Evolutionary conservation across 2,888 invertebrate genomes (phyloP).

Genomic region (Atrina japonica): DNA sequence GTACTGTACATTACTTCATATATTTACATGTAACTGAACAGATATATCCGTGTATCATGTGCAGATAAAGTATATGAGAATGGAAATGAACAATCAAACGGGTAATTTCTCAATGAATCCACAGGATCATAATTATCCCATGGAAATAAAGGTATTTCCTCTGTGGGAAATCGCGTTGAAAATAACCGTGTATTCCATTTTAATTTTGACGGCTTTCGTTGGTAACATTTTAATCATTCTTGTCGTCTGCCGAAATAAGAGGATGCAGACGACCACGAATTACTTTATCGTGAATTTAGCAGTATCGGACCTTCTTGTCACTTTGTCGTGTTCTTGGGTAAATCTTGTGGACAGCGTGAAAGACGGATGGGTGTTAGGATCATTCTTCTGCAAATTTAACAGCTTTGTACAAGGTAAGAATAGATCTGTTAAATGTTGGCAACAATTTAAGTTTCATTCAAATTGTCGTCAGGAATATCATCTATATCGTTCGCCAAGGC

Average conservation of each 20-base stretch:
- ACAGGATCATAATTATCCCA: constrained; percentile 10
- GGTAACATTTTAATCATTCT: constrained; percentile 58
- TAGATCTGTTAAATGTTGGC: no score
- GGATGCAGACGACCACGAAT: constrained; percentile 63
- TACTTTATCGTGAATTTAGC: constrained; percentile 76
- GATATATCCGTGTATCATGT: no score
- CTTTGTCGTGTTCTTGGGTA: constrained; percentile 87
- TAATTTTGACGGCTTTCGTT: constrained; percentile 49
- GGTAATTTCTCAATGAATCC: no score
- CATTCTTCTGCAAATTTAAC: constrained; percentile 89
- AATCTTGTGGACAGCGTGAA: constrained; percentile 88
- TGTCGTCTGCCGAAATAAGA: constrained; percentile 57
- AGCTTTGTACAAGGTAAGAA: constrained; percentile 88
- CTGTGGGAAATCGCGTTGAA: constrained; percentile 53
- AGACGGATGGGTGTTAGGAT: constrained; percentile 89
- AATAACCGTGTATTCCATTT: constrained; percentile 46
- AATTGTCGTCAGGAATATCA: no score
- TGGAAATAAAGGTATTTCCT: constrained; percentile 39
- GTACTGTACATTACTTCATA: no score
- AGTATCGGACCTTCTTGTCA: constrained; percentile 75
- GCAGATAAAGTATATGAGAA: no score
- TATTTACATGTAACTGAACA: no score
- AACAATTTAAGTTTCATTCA: no score
- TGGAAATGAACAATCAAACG: no score
- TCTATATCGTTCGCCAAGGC: no score